Evolutionary conservation across 2,888 invertebrate species (phyloP).

Genomic region (Diachrysia chrysitis): DNA sequence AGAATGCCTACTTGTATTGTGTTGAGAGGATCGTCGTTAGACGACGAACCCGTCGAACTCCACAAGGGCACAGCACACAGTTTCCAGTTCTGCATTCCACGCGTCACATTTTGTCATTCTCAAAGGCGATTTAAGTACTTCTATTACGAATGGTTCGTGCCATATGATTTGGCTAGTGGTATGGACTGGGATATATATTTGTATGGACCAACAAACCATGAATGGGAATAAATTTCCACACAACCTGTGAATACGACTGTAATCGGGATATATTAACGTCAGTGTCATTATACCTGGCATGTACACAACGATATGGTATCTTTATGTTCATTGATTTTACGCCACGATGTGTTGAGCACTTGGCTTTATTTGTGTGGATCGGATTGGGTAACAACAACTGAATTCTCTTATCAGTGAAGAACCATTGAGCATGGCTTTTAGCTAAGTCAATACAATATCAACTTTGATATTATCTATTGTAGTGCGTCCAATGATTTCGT

Average conservation of each 20-base stretch:
- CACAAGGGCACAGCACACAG: constrained; percentile 69
- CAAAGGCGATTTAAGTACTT: constrained; percentile 63
- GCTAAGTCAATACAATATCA: constrained; percentile 62
- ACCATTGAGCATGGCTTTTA: constrained; percentile 68
- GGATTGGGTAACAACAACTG: constrained; percentile 48
- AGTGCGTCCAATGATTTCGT: constrained; percentile 36
- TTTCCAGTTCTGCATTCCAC: constrained; percentile 74
- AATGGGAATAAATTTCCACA: constrained; percentile 11
- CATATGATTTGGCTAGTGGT: constrained; percentile 51
- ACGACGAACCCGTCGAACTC: constrained; percentile 55
- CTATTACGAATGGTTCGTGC: constrained; percentile 74
- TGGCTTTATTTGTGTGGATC: constrained; percentile 34
- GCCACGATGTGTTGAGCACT: constrained; percentile 47
- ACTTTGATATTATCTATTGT: constrained; percentile 31
- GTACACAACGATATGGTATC: constrained; percentile 73
- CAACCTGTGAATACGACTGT: constrained; percentile 52
- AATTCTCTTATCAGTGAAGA: constrained; percentile 64
- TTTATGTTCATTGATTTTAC: constrained; percentile 72
- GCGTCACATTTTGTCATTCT: constrained; percentile 67
- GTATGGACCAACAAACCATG: constrained; percentile 60
- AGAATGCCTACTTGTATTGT: constrained; percentile 74
- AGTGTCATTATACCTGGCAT: constrained; percentile 69
- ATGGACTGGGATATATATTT: constrained; percentile 69
- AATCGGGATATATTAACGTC: constrained; percentile 69
- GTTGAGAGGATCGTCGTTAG: constrained; percentile 61